Percentiles rank a stretch among this genome's conserved stretches.
phyloP scores from a whole-genome alignment of 1,140 invertebrate species.

The Matsumurasca onukii region DNA sequence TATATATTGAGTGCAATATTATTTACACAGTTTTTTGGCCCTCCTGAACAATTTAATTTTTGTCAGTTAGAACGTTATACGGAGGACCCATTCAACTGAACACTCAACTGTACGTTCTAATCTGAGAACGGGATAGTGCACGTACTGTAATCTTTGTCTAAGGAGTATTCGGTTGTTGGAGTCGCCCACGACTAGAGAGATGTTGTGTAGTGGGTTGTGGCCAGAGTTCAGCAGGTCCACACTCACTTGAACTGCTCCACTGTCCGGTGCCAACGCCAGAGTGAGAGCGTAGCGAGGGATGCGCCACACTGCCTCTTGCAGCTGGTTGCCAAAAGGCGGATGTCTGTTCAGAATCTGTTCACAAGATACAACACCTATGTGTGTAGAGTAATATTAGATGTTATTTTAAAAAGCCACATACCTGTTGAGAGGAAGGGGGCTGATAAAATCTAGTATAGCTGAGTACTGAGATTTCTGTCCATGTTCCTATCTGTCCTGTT shows the following conservation, averaged over 20 bases:
- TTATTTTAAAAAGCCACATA: constrained; percentile 52
- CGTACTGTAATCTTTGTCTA: not conserved
- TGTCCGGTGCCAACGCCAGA: constrained; percentile 24
- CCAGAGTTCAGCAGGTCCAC: constrained; percentile 34
- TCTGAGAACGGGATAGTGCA: too few species aligned
- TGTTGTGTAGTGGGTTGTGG: constrained; percentile 23
- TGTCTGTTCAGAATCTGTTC: constrained; percentile 44
- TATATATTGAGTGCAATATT: too few species aligned
- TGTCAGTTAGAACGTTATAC: too few species aligned
- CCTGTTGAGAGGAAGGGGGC: not conserved
- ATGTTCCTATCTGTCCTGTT: too few species aligned
- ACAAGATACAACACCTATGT: too few species aligned
- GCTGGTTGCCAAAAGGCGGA: constrained; percentile 45
- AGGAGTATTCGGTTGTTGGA: constrained; percentile 51
- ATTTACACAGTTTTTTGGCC: too few species aligned
- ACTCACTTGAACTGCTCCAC: not conserved
- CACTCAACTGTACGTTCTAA: too few species aligned
- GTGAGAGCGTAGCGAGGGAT: constrained; percentile 42
- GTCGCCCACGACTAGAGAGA: constrained; percentile 52
- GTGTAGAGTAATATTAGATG: constrained; percentile 51
- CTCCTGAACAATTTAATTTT: too few species aligned
- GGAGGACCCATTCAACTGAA: too few species aligned
- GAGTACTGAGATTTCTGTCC: too few species aligned
- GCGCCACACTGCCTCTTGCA: constrained; percentile 40
- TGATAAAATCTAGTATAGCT: too few species aligned